Conservation (phyloP, 2,113 vertebrate species). For the Miniopterus natalensis region DNA sequence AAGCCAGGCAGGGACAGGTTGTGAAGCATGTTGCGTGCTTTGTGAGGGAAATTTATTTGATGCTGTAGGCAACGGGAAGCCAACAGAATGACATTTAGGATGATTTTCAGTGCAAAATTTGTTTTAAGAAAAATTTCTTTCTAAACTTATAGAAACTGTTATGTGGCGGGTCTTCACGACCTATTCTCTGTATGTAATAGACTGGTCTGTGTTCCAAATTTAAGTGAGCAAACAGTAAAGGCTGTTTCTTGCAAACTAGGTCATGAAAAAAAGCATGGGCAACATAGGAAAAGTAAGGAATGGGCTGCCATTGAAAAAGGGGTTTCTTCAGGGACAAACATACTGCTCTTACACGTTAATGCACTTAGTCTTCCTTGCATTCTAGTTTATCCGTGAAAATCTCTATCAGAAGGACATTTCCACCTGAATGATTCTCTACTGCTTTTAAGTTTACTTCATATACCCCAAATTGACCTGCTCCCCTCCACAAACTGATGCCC, state of each 20-base stretch:
- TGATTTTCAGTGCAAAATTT: not conserved
- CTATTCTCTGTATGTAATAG: not conserved
- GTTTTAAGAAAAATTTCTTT: constrained; percentile 42
- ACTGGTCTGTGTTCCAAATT: constrained; percentile 44
- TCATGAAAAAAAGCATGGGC: not conserved
- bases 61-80: not conserved
- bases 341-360: not conserved
- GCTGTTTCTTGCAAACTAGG: not conserved
- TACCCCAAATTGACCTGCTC: not conserved
- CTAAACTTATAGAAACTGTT: constrained; percentile 15
- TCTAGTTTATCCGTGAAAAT: not conserved
- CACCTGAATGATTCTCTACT: not conserved
- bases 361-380: not conserved
- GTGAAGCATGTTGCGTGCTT: not conserved
- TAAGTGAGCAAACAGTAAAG: constrained; percentile 56
- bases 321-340: not conserved
- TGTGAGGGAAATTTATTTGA: not conserved
- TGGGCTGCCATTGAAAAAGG: not conserved
- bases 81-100: constrained; percentile 23
- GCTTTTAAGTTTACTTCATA: constrained; percentile 20
- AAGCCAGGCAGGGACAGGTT: not conserved
- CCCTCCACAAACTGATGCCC: not conserved
- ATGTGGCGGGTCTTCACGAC: not conserved
- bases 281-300: not conserved
- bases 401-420: not conserved